Base-by-base conservation (phyloP, 2,888 invertebrate genomes). In the Bellardia bayeri region DNA sequence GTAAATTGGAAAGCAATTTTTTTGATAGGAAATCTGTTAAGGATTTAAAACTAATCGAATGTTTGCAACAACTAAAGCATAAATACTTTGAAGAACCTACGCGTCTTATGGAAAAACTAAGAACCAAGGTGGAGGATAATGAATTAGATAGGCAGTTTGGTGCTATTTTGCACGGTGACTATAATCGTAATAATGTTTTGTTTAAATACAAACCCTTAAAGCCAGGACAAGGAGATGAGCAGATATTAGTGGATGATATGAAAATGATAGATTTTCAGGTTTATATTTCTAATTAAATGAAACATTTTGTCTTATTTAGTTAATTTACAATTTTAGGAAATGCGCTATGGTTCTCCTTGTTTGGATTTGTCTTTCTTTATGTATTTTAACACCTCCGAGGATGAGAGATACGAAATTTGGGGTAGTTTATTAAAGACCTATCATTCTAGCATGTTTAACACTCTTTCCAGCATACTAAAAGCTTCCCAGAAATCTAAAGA, bases 221-320 rank as follows among this genome's bases (percentile, higher is more conserved):
- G 82, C 33, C 2, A 0, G 85, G 54, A 30, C 33, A 68, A 9
- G 80, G 6, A 8, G 42, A 40, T 9, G 75, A 23, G 23, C 49
- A 64, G 49, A 58, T 68, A 3, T 33, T 45, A 8, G 91, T 92
- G 78, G 90, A 90, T 45, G 89, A 90, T 88, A 89, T 91, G 2
- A 92, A 91, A 89, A 90, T 93, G 91, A 92, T 94, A 82, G 94
- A 94, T 88, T 94, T 93, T 89, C 93, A 93, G 90, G 91, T 91
- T 58, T 3, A n/a, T 69, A 8, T 33, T 49, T 37, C 1, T 23
- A 23, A 23, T 23, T 23, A 23, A 23, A 23, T 23, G 23, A 23
- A 23, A 23, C 1, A 23, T 23, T 23, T 23, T 23, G 1, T 23
- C 23, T 23, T 23, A 23, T 23, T 23, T 23, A 23, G 23, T 23